A percentile compares a stretch with the other conserved stretches of the same genome.
These are phyloP conservation scores for Drosophila nigricruria DNA, from an alignment of 2,888 invertebrate genomes.

Conservation along the genomic window DNA sequence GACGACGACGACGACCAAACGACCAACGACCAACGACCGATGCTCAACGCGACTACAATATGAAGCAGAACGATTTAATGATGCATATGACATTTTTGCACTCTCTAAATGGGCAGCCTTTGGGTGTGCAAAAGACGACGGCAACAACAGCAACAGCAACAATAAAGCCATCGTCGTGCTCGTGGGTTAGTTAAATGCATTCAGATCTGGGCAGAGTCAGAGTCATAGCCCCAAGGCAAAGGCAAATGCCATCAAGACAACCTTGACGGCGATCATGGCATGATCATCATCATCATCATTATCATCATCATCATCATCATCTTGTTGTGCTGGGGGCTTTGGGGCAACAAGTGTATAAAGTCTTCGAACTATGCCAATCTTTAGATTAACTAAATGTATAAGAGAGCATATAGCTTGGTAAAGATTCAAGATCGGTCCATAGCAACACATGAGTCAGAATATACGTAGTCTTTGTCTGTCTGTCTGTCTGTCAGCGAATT, in stretches of 20 bases:
- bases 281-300: conserved; percentile 29
- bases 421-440: background rate
- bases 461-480: background rate
- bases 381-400: conserved; percentile 6
- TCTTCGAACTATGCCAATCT: conserved; percentile 18
- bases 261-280: conserved; percentile 67
- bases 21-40: conserved; percentile 38
- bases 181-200: conserved; percentile 64
- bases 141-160: conserved; percentile 42
- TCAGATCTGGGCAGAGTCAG: conserved; percentile 54
- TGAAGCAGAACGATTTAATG: conserved; percentile 82
- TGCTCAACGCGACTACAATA: conserved; percentile 74
- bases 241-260: conserved; percentile 69
- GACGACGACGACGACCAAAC: background rate
- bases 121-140: conserved; percentile 53
- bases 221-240: conserved; percentile 47
- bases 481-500: conserved; percentile 17
- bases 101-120: conserved; percentile 76
- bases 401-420: background rate
- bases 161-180: conserved; percentile 49
- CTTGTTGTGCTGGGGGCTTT: conserved; percentile 3
- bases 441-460: conserved; percentile 39
- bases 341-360: conserved; percentile 30
- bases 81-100: conserved; percentile 83
- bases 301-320: conserved; percentile 29